Evolutionary conservation across 2,113 vertebrate species (phyloP), one percentile per base, ranked within the genome.

Genomic region (Microtus ochrogaster): DNA sequence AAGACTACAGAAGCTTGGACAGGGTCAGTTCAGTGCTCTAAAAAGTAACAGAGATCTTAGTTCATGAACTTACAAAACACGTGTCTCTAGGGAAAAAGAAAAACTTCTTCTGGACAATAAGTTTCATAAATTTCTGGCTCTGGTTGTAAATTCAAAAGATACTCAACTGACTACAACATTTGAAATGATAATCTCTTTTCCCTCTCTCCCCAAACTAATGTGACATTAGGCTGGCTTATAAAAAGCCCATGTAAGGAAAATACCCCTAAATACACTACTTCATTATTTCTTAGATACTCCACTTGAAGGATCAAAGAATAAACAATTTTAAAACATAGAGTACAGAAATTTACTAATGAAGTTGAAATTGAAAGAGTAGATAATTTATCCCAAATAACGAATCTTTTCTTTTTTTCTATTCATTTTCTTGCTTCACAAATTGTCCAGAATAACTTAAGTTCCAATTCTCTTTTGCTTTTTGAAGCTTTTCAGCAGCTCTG

Each of bases 71-170:
- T 49, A 70, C 2, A 24, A 83, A 21, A 52, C 6, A 68, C 9
- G 21, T n/a, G 91, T 41, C 72, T 92, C 22, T 55, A 89, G 47
- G 94, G 72, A 91, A 92, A 91, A 65, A 9, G 16, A 12, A 94
- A 74, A 81, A 70, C 17, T 63, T 39, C 5, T 22, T 21, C 33
- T 87, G 63, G 17, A 93, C 5, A 70, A 70, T 2, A 90, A 82
- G 28, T 94, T 55, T 81, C 66, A 1, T 81, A 90, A 86, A 72
- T 66, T n/a, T 41, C 13, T 49, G 36, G 22, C 39, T 72, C 61
- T 41, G 91, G 28, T 2, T 74, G 16, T 49, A 93, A 36, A 89
- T 77, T 55, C 19, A 76, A 79, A 94, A 8, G 14, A 73, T 79
- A 17, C 3, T 73, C 44, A 91, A 24, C 17, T 72, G 68, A 68